Base-by-base conservation (phyloP, 2,888 invertebrate species). In the Horisme vitalbata region DNA sequence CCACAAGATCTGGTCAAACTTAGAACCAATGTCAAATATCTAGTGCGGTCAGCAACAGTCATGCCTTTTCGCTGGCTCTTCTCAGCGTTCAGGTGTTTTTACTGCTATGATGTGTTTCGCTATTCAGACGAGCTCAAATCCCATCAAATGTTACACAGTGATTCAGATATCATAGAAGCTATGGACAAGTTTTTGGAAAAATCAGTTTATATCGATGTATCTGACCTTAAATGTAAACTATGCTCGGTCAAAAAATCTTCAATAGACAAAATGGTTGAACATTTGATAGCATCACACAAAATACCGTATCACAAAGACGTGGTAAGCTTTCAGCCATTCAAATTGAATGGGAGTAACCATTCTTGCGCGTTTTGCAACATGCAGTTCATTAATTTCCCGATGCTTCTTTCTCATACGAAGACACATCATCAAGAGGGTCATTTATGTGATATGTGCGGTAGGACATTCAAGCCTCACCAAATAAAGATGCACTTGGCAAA, bases 61-160 rank as follows among this genome's bases (percentile, higher is more conserved):
- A 59, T 63, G 51, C 72, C 75, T 0, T 75, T 74, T 27, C 53
- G 67, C 15, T 74, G 73, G 70, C 47, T 68, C 0, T 53, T 53
- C n/a, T 68, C 59, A 2, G 58, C 57, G 0, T 72, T 63, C 28
- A 48, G 67, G 48, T 74, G 72, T 21, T 73, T 74, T 32, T 73
- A 63, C 30, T 75, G 74, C 37, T 68, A 67, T 12, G 69, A 70
- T 13, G 54, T 68, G 21, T 73, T 69, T 14, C 52, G 56, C 10
- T 55, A 62, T 3, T 57, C 58, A 0, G 50, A 57, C 10, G 62
- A 70, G 6, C 46, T 71, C 12, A 65, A 61, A 53, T 23, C 38
- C 0, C 71, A 73, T 18, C 65, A 55, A 5, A 43, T 45, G 1
- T 58, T 63, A 3, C 52, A 60, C 24, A 39, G 56, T 1, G 35